Evolutionary conservation across 2,797 vertebrate species (phyloP).

Genomic region (Diplodus puntazzo): DNA sequence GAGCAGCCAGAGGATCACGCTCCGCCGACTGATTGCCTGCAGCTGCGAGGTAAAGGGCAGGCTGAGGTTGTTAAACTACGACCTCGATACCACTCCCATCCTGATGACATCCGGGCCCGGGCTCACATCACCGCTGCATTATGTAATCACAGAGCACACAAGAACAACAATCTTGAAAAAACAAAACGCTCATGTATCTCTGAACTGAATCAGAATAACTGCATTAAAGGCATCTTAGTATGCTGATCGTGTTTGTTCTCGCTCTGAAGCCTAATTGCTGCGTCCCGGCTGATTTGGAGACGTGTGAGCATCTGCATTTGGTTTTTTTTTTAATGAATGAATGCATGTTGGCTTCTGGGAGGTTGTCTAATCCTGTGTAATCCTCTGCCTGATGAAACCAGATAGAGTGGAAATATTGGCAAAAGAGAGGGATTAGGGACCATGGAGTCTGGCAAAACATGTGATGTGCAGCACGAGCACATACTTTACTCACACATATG

Average conservation of each 20-base stretch:
- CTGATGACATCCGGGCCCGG: constrained; percentile 34
- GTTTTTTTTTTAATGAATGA: constrained; percentile 81
- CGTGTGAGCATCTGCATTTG: constrained; percentile 62
- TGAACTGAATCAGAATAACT: not conserved
- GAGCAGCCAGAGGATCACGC: not conserved
- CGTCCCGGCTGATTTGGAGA: constrained; percentile 44
- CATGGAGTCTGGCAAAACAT: constrained; percentile 78
- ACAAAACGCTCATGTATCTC: not conserved
- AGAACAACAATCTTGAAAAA: not conserved
- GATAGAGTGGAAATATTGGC: constrained; percentile 84
- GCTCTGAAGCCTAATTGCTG: constrained; percentile 17
- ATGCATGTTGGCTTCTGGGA: constrained; percentile 73
- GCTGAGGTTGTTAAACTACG: constrained; percentile 33
- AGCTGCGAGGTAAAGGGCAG: constrained; percentile 38
- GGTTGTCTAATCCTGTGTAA: constrained; percentile 85
- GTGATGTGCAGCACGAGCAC: constrained; percentile 67
- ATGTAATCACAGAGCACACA: constrained; percentile 40
- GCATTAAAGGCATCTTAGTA: not conserved
- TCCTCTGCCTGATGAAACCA: constrained; percentile 84
- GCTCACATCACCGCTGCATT: constrained; percentile 24
- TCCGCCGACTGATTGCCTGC: constrained; percentile 17
- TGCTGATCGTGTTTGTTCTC: not conserved
- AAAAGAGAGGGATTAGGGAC: constrained; percentile 83
- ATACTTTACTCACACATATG: constrained; percentile 72
- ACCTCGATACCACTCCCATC: constrained; percentile 16